Base-by-base conservation (phyloP, 2,888 invertebrate genomes). In the Drosophila atripex region DNA sequence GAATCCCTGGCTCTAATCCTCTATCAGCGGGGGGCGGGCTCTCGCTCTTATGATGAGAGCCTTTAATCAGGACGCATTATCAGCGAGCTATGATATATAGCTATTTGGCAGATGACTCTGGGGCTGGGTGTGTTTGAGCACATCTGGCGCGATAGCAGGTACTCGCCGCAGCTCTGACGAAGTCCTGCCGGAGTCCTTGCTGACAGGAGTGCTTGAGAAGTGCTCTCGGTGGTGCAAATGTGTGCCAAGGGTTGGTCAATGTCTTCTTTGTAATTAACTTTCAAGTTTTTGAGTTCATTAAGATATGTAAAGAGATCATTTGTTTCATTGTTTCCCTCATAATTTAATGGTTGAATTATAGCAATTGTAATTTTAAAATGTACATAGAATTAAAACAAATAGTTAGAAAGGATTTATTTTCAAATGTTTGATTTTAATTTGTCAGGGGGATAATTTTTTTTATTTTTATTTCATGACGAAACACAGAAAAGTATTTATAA, bases 61-160 rank as follows among this genome's bases (percentile, higher is more conserved):
- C 78, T 70, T 80, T 82, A 85, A 80, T 85, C 79, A 78, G 58
- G 52, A 46, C 65, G 66, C 50, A 82, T 85, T 77, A 82, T 85
- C 83, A 76, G 51, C 43, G 18, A 54, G 68, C 52, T 73, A 75
- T 85, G 79, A 82, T 82, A 82, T 79, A 82, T 73, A 50, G 82
- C 69, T 75, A 75, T 84, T 77, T 80, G 53, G 41, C 41, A 32
- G 53, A 64, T 64, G 68, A 46, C 63, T 66, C 30, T 11, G 39
- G 39, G 8, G 7, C 39, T 28, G 66, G 35, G 28, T 52, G 66
- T 49, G 47, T 58, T 23, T 38, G 30, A 14, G 43, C 60, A 63
- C 54, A 75, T 57, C 57, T 70, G 69, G 46, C 51, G 46, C 28
- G 14, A 66, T 32, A 49, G 21, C 55, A 66, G 65, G 68, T 66